Evolutionary conservation across 2,797 vertebrate genomes (phyloP).

Genomic region (Sebastes taczanowskii): DNA sequence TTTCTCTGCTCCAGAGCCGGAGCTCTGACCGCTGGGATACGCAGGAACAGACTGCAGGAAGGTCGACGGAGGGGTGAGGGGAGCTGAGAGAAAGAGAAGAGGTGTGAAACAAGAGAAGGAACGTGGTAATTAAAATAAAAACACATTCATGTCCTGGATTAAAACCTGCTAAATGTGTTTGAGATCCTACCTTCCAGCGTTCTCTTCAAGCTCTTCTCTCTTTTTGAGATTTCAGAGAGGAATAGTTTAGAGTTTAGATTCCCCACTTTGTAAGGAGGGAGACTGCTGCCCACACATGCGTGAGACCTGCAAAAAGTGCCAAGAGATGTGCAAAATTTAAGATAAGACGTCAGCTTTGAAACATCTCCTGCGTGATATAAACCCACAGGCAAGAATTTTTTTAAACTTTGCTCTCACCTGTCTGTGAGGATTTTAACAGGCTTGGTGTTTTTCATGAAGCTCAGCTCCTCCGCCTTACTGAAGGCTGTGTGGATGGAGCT

Average conservation of each 20-base stretch:
- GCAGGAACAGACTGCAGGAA: slow-evolving; percentile 98
- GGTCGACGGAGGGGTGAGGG: slow-evolving; percentile 93
- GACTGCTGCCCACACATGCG: slow-evolving; percentile 92
- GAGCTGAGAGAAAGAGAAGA: slow-evolving; percentile 81
- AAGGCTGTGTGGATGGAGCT: slow-evolving; percentile 97
- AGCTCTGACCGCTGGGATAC: slow-evolving; percentile 91
- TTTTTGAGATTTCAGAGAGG: slow-evolving; percentile 96
- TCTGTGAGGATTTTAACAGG: slow-evolving; percentile 98
- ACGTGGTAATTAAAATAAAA: slow-evolving; percentile 13
- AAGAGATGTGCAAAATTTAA: slow-evolving; percentile 29
- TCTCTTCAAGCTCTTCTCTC: slow-evolving; percentile 97
- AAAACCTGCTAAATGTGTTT: background rate
- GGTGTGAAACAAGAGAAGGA: background rate
- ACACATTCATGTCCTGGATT: background rate
- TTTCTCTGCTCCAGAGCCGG: slow-evolving; percentile 90
- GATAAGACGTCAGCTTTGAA: slow-evolving; percentile 21
- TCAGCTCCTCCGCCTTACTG: slow-evolving; percentile 96
- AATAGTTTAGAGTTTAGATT: slow-evolving; percentile 98
- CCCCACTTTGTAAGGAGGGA: slow-evolving; percentile 96
- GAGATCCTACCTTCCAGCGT: slow-evolving; percentile 91
- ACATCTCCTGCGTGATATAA: background rate
- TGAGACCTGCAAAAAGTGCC: slow-evolving; percentile 87
- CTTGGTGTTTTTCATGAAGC: slow-evolving; percentile 99
- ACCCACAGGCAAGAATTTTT: background rate
- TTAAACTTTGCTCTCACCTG: slow-evolving; percentile 83